These are phyloP conservation scores for Callithrix jacchus DNA, from an alignment of 2,113 vertebrate genomes.

Conservation along the genomic window DNA sequence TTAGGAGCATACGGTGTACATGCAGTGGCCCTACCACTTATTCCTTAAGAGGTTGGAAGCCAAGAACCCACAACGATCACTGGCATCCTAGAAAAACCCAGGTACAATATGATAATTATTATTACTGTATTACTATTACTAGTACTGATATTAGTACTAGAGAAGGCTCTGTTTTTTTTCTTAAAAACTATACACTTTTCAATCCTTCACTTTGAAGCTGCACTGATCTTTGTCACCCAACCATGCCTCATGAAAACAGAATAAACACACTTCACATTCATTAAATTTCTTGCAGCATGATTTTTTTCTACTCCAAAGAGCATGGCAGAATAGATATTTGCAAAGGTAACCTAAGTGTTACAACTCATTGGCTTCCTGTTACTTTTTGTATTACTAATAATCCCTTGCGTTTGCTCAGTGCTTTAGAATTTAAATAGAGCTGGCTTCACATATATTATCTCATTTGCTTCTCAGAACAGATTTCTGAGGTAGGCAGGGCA, in stretches of 20 bases:
- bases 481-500: background rate
- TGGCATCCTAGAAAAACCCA: no score
- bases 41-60: no score
- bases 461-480: conserved; percentile 10
- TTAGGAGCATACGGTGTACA: no score
- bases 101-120: background rate
- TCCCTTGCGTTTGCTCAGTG: conserved; percentile 64
- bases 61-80: no score
- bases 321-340: conserved; percentile 50
- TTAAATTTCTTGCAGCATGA: conserved; percentile 34
- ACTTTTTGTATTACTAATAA: conserved; percentile 64
- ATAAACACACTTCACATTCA: conserved; percentile 42
- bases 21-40: no score
- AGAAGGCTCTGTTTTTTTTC: background rate
- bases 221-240: conserved; percentile 20
- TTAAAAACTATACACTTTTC: background rate
- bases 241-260: conserved; percentile 51
- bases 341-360: conserved; percentile 60
- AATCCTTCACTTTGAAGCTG: background rate
- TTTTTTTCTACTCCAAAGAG: conserved; percentile 48
- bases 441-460: background rate
- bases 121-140: background rate
- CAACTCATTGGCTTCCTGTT: conserved; percentile 66
- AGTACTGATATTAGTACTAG: background rate
- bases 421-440: conserved; percentile 64